Evolutionary conservation across 2,888 invertebrate genomes (phyloP), one percentile per base, ranked within the genome.

Genomic region (Eristalis arbustorum): DNA sequence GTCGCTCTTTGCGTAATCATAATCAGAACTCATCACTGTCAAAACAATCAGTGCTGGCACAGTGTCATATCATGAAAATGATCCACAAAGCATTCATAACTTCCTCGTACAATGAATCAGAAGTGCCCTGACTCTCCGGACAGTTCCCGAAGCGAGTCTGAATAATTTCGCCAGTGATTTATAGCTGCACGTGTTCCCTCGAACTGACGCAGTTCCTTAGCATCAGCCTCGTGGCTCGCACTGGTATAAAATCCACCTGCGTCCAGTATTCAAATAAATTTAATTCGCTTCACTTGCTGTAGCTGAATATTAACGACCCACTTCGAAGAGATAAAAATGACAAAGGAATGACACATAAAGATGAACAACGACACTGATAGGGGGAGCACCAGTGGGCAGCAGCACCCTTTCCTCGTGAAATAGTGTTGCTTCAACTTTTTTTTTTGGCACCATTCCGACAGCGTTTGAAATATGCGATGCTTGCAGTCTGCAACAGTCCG

Each of bases 301-400:
- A 77, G 76, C 66, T 68, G 66, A 76, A 71, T 82, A 83, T 83
- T 83, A 68, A 83, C 67, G 68, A 69, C 78, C 68, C 83, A 78
- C 72, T 73, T 78, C 62, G 59, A 23, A 34, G 42, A 73, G 59
- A 69, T 18, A 78, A 73, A 78, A 73, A 25, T 66, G 78, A 78
- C 82, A 83, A 77, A 67, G 18, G 62, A 61, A 78, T 62, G 72
- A 42, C 76, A 82, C 71, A 71, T 67, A 37, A 34, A 59, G 18
- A 56, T 28, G 74, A 64, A 57, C 42, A 76, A n/a, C n/a, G 49
- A 49, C 2, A 8, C 8, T 18, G 49, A n/a, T 42, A 8, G 49
- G 18, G n/a, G 8, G 18, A n/a, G n/a, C 18, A 37, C 37, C 8
- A 13, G 37, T 37, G 13, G 13, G 37, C 37, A 37, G 49, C 18